These are phyloP conservation scores for Remorina albescens DNA, from an alignment of 2,797 vertebrate species.

Conservation along the genomic window DNA sequence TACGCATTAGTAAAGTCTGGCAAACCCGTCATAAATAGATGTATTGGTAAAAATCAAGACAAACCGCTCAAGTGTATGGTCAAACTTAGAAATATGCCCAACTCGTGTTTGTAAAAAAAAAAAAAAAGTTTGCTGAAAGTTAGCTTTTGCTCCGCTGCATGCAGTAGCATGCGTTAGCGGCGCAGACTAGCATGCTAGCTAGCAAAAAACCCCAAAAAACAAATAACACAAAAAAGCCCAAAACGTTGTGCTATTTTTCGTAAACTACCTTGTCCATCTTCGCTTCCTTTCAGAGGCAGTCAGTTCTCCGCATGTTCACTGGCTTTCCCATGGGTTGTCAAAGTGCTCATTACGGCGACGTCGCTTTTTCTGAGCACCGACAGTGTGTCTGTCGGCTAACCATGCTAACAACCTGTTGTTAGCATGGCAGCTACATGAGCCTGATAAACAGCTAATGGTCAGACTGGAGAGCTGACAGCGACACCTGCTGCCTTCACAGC, in stretches of 20 bases:
- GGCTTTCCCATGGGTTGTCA: slow-evolving; percentile 7
- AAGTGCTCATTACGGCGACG: not conserved
- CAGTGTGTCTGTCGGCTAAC: slow-evolving; percentile 14
- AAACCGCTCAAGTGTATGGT: not conserved
- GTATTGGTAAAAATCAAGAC: not conserved
- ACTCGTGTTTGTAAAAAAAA: not conserved
- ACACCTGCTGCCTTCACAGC: slow-evolving; percentile 21
- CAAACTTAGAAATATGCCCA: accelerated
- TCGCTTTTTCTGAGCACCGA: not conserved
- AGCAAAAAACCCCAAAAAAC: slow-evolving; percentile 12
- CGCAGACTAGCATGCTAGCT: slow-evolving; percentile 15
- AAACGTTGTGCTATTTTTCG: not conserved
- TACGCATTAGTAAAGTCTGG: not conserved
- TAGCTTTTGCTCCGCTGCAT: slow-evolving; percentile 7
- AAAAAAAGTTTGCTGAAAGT: slow-evolving; percentile 32
- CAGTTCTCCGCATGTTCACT: slow-evolving; percentile 36
- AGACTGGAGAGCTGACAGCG: slow-evolving; percentile 36
- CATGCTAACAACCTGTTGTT: slow-evolving; percentile 52
- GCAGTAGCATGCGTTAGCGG: slow-evolving; percentile 22
- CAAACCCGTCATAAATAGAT: not conserved
- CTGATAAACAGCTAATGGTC: slow-evolving; percentile 48
- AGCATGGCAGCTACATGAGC: slow-evolving; percentile 32
- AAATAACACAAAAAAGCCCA: not conserved
- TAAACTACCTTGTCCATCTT: slow-evolving; percentile 73
- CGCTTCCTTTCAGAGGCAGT: slow-evolving; percentile 17